Base-by-base conservation (phyloP, 2,888 invertebrate species). In the Drosophila eohydei region DNA sequence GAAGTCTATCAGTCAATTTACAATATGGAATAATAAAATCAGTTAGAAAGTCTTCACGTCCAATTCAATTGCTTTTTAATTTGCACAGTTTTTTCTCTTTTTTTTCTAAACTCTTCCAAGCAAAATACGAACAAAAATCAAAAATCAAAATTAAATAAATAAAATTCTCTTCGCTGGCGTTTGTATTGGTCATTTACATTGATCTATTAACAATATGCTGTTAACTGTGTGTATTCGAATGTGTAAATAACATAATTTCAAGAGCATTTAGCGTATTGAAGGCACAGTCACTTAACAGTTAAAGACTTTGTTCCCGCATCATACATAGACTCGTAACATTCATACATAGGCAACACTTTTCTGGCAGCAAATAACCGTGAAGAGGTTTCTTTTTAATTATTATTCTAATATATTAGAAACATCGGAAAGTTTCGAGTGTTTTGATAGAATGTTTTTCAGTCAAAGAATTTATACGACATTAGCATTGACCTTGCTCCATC, bases 1-100 rank as follows among this genome's bases (percentile, higher is more conserved):
- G 58, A 69, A 59, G 51, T 74, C 80, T 50, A 77, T 77, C 76
- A 77, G 65, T 65, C 80, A 77, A 77, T 74, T 77, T 69, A 70
- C 65, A 79, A 69, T 68, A 46, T 46, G 59, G 40, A 70, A 34
- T 62, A 69, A 77, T 77, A 69, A 76, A 76, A 68, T 65, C 74
- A 68, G 40, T 60, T 58, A 50, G 54, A 55, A 59, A 36, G 56
- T 63, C 57, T 57, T 44, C 55, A 58, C 56, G 59, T 77, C 55
- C 56, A 75, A 56, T 78, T 50, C 66, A 78, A 73, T 73, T 75
- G 74, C 58, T 66, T 51, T 66, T 75, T 62, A 32, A 76, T 70
- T 76, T 74, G 58, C 12, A 32, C 32, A n/a, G 16, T 11, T 43
- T 50, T 36, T 38, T 14, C 5, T 28, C 14, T 48, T 6, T 26